Evolutionary conservation across 2,797 vertebrate species (phyloP).

Genomic region (Anguilla megastoma): DNA sequence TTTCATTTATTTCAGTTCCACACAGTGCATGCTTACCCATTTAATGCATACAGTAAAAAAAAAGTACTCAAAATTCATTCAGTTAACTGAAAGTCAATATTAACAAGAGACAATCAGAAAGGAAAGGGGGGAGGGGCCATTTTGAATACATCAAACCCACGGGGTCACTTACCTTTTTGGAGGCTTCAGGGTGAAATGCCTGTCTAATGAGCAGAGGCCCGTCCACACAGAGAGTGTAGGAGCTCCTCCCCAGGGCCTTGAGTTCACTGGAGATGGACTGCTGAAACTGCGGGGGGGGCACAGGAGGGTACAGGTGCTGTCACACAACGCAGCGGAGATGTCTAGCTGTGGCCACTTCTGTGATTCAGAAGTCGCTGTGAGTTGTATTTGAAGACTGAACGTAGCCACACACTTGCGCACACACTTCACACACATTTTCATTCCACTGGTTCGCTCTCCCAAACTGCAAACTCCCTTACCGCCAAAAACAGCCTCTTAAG

Average conservation of each 20-base stretch:
- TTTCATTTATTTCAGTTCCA: not conserved
- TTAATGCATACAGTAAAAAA: too few relatives aligned
- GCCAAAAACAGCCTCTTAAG: not conserved
- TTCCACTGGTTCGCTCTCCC: not conserved
- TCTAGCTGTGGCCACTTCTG: not conserved
- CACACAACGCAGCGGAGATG: not conserved
- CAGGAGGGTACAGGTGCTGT: not conserved
- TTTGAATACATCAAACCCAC: not conserved
- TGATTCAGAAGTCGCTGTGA: not conserved
- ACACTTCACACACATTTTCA: not conserved
- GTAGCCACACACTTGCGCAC: not conserved
- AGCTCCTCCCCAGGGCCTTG: slow-evolving; percentile 82
- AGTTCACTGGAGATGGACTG: slow-evolving; percentile 86
- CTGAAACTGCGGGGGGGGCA: slow-evolving; percentile 75
- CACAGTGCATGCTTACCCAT: not conserved
- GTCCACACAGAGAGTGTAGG: slow-evolving; percentile 87
- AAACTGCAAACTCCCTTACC: not conserved
- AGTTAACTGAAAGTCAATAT: not conserved
- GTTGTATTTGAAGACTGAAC: not conserved
- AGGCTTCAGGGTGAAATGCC: slow-evolving; percentile 91
- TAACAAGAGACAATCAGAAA: not conserved
- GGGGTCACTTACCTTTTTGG: slow-evolving; percentile 83
- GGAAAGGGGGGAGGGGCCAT: not conserved
- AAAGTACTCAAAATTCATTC: not conserved
- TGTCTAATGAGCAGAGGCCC: slow-evolving; percentile 87